Base-by-base conservation (phyloP, 2,888 invertebrate genomes). In the Chaetoderma sp. region DNA sequence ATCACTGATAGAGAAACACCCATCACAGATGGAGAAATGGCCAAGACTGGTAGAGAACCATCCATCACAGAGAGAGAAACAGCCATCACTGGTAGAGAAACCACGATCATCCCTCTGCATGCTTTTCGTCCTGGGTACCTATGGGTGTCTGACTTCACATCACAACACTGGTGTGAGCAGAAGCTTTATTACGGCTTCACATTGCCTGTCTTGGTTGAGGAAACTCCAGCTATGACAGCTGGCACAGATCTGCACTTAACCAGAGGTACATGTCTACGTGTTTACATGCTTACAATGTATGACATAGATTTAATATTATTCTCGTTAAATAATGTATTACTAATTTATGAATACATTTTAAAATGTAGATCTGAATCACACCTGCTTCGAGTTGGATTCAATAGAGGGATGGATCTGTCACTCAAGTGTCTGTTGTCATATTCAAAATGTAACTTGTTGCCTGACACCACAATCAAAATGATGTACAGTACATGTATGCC, bases 121-220 rank as follows among this genome's bases (percentile, higher is more conserved):
- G 58, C 61, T 28, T 80, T 75, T 57, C 63, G 78, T 27, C 76
- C 75, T 10, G 75, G 77, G 3, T 82, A 82, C 59, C 63, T 83
- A 16, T 82, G 79, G 73, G 81, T 83, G 5, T 78, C 83, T 0
- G 81, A 82, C 56, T 59, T 83, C 39, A 76, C 76, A 1, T 63
- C 65, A 28, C 83, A 83, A 65, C 65, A 66, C 57, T 83, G 84
- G 84, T 84, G 84, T 78, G 84, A 84, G 60, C 81, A 82, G 56
- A 77, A 83, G 62, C 54, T 84, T 61, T 71, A 67, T 49, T 83
- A 83, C 62, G 68, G 68, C 3, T 75, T 82, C 45, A 77, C 79
- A 1, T 57, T 77, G 4, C 80, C 81, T n/a, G 67, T 67, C 0
- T 49, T 76, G 10, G 63, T 75, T 4, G 74, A 67, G 50, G 78